These are phyloP conservation scores for Tragelaphus imberbis DNA, from an alignment of 2,113 vertebrate genomes.

Conservation along the genomic window DNA sequence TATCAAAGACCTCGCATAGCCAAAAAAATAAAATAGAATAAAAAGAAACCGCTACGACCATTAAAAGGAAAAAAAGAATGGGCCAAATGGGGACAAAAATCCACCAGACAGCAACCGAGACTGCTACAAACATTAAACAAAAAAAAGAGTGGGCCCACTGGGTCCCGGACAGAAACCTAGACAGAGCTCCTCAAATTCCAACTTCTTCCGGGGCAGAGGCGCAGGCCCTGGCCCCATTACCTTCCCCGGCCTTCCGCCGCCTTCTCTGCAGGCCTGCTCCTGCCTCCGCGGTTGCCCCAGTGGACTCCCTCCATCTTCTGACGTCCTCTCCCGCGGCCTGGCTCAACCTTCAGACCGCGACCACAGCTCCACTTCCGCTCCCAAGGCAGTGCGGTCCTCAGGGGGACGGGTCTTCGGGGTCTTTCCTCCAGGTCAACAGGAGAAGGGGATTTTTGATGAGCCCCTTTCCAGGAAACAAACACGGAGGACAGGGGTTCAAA, in stretches of 20 bases:
- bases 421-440: neutral
- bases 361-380: neutral
- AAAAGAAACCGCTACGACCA: neutral
- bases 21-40: neutral
- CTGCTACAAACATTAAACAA: neutral
- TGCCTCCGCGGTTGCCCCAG: fast-evolving
- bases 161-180: neutral
- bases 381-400: neutral
- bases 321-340: neutral
- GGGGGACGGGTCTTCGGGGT: neutral
- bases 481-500: neutral
- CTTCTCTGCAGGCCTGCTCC: neutral
- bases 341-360: neutral
- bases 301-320: neutral
- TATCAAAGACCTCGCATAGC: neutral
- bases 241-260: neutral
- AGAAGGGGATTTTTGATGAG: neutral
- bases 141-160: neutral
- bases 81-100: neutral
- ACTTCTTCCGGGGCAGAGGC: neutral
- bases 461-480: neutral
- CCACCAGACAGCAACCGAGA: neutral
- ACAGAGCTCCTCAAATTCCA: neutral
- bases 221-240: neutral
- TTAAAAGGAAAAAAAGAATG: neutral